Conservation (phyloP, 2,888 invertebrate species). For the Brachyptera putata region DNA sequence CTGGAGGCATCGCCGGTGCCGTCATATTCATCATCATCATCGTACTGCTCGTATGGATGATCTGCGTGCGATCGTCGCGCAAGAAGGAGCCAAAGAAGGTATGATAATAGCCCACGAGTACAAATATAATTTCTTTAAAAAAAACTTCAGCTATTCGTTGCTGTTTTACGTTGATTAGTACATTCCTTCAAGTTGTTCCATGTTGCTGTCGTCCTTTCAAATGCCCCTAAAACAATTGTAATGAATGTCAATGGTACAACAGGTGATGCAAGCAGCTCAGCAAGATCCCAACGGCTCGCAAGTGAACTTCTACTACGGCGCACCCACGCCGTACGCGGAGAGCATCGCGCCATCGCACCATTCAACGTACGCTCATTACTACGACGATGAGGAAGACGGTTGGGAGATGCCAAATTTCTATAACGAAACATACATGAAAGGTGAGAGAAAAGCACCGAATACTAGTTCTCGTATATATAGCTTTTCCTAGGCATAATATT, state of each 20-base stretch:
- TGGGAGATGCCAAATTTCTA: constrained; percentile 98
- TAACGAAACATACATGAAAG: constrained; percentile 95
- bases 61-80: constrained; percentile 85
- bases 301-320: constrained; percentile 94
- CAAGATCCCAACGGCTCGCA: constrained; percentile 14
- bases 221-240: no score
- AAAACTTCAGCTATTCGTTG: no score
- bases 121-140: no score
- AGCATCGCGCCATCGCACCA: constrained; percentile 94
- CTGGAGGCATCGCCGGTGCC: constrained; percentile 90
- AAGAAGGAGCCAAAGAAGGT: constrained; percentile 90
- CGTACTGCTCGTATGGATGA: constrained; percentile 94
- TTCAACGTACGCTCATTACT: constrained; percentile 92
- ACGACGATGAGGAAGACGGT: constrained; percentile 92
- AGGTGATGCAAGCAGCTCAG: neutral
- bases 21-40: constrained; percentile 90
- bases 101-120: no score
- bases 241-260: no score
- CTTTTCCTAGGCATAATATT: no score
- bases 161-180: no score
- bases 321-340: constrained; percentile 91
- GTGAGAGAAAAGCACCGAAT: no score
- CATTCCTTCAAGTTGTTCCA: no score
- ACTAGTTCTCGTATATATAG: neutral
- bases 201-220: no score